Base-by-base conservation (phyloP, 2,797 vertebrate species). In the Sternotherus odoratus region DNA sequence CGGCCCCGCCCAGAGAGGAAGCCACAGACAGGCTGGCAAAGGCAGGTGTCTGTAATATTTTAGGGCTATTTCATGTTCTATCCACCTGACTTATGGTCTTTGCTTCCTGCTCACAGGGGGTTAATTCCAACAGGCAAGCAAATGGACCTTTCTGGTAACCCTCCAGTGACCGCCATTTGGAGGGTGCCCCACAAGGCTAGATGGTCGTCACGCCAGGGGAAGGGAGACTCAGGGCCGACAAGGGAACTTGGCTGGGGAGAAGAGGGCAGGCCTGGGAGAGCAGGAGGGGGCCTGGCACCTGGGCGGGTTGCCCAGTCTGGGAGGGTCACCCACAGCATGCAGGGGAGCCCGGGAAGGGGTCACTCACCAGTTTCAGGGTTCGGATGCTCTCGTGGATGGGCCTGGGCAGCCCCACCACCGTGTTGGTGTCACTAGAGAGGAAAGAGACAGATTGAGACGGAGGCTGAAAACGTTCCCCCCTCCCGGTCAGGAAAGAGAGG, bases 361-460 rank as follows among this genome's bases (percentile, higher is more conserved):
- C 17, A 94, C 97, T 97, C 96, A 99, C 99, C 99, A 98, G 98
- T 93, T 99, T 99, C 95, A 99, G 97, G 19, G 99, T 99, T 97
- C 98, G 99, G 96, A 99, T 99, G 98, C 99, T 99, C 96, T 99
- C 99, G 0, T 99, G 99, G 97, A 99, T 99, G 9, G 99, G 99
- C 90, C 99, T 97, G 87, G 99, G 99, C 95, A 99, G 97, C 24
- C 99, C 99, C 88, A 99, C 99, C 84, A 99, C 98, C 0, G 99
- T 99, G 91, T 99, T 98, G 11, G 99, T 99, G 91, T 99, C 99
- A 97, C 99, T 99, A 95, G 13, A 95, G 69, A 87, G 82, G 91
- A 28, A 91, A 96, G 78, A 92, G 79, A 5, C 30, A 12, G 54
- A 81, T 24, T 93, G 88, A 60, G 23, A 75, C 46, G 53, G 43